phyloP scores from a whole-genome alignment of 2,888 invertebrate genomes.

The Erannis defoliaria region DNA sequence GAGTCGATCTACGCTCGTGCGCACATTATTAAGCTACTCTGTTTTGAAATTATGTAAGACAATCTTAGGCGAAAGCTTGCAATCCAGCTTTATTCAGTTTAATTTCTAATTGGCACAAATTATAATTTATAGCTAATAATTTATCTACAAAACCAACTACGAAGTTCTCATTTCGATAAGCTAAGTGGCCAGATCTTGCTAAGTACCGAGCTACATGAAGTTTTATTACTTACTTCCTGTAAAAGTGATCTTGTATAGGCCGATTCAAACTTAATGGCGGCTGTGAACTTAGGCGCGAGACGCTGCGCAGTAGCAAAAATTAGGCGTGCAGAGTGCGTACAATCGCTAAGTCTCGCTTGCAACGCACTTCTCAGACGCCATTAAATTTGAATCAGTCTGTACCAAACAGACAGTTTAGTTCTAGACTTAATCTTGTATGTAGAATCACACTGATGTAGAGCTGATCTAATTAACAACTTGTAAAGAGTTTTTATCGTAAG shows the following conservation, averaged over 20 bases:
- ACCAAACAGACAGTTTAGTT: too few species aligned
- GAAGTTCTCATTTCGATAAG: conserved; percentile 3
- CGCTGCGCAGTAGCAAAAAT: too few species aligned
- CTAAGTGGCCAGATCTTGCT: conserved; percentile 3
- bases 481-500: too few species aligned
- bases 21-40: conserved; percentile 64
- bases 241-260: conserved; percentile 2
- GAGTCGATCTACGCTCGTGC: conserved; percentile 76
- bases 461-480: too few species aligned
- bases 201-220: background rate
- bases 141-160: conserved; percentile 13
- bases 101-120: conserved; percentile 7
- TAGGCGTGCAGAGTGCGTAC: too few species aligned
- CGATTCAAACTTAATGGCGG: too few species aligned
- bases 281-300: too few species aligned
- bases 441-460: too few species aligned
- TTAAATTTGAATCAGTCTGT: too few species aligned
- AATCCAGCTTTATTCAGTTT: conserved; percentile 12
- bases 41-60: conserved; percentile 43
- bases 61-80: conserved; percentile 43
- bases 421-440: too few species aligned
- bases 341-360: too few species aligned
- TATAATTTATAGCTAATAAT: conserved; percentile 9
- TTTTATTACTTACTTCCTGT: conserved; percentile 14
- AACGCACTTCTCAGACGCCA: too few species aligned